A percentile compares a stretch with the other conserved stretches of the same genome.
phyloP scores from a whole-genome alignment of 2,888 invertebrate genomes.

The Chrysolina americana region DNA sequence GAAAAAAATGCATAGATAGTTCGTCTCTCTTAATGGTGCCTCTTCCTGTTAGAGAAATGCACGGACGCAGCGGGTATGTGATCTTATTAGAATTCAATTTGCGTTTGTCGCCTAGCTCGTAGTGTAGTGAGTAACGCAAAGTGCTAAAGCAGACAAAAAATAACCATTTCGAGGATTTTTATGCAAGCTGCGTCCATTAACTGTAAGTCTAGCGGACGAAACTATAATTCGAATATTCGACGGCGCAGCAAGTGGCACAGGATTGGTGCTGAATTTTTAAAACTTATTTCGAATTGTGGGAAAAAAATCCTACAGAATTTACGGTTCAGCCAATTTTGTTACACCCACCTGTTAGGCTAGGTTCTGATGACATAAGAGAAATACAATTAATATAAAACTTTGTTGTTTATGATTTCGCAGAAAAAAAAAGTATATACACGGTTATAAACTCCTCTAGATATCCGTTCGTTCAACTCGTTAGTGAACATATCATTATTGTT shows the following conservation, averaged over 20 bases:
- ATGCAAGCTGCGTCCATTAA: slow-evolving; percentile 47
- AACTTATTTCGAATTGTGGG: slow-evolving; percentile 39
- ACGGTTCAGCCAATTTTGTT: too few relatives aligned
- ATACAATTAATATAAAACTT: too few relatives aligned
- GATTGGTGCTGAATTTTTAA: slow-evolving; percentile 42
- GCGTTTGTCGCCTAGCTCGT: slow-evolving; percentile 31
- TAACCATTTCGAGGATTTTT: slow-evolving; percentile 31
- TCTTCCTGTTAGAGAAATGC: slow-evolving; percentile 49
- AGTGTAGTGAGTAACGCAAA: slow-evolving; percentile 33
- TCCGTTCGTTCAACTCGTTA: too few relatives aligned
- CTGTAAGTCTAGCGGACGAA: slow-evolving; percentile 53
- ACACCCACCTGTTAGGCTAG: too few relatives aligned
- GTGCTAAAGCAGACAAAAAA: slow-evolving; percentile 45
- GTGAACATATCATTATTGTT: too few relatives aligned
- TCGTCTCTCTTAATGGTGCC: slow-evolving; percentile 29
- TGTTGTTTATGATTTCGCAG: too few relatives aligned
- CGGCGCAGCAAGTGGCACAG: slow-evolving; percentile 45
- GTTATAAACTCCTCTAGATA: too few relatives aligned
- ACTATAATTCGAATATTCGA: slow-evolving; percentile 37
- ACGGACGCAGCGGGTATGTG: slow-evolving; percentile 35
- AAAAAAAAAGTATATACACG: too few relatives aligned
- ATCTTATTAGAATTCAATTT: slow-evolving; percentile 33
- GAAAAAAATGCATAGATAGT: slow-evolving; percentile 25
- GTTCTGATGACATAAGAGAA: too few relatives aligned
- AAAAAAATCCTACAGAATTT: slow-evolving; percentile 13